Evolutionary conservation across 2,113 vertebrate species (phyloP), one percentile per base, ranked within the genome.

Genomic region (Grammomys dolichurus): DNA sequence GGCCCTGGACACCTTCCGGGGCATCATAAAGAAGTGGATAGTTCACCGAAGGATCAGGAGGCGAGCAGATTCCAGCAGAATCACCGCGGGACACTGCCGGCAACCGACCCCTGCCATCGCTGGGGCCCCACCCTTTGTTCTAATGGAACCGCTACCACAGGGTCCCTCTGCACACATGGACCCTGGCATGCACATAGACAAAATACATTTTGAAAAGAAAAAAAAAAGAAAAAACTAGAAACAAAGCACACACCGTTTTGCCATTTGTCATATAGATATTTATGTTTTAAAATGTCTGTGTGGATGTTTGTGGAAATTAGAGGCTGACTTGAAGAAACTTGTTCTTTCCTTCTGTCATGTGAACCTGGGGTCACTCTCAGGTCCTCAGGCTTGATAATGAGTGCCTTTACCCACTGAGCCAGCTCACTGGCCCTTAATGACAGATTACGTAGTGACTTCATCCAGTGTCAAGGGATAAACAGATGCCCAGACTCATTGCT

Each of bases 21-120:
- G 99, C 0, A 70, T 99, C 94, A 99, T 99, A 99, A 99, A 97
- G 96, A 99, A 99, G 96, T 99, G 99, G 99, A 99, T 99, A 1
- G 98, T 99, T 24, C 98, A 98, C 97, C 98, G 98, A 60, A 98
- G 98, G 26, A 33, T 3, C 26, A 63, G 54, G n/a, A 84, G 60
- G 58, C 67, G 60, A 85, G 82, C 60, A 5, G 40, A n/a, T 31
- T 24, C 40, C 26, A 46, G 56, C n/a, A 17, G 58, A 60, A 16
- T 13, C 3, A 14, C 8, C 26, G 13, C 26, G 6, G 16, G 58
- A 3, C 26, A 4, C 40, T 2, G 40, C 40, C 40, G 26, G 4
- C n/a, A 16, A 28, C 56, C 22, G 7, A 19, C 54, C 10, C 20
- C 31, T 3, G 24, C 12, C 11, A 65, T 65, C 56, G 40, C 22